Percentiles rank a stretch among this genome's conserved stretches.
phyloP scores from a whole-genome alignment of 2,888 invertebrate species.

The Liposcelis brunnea region DNA sequence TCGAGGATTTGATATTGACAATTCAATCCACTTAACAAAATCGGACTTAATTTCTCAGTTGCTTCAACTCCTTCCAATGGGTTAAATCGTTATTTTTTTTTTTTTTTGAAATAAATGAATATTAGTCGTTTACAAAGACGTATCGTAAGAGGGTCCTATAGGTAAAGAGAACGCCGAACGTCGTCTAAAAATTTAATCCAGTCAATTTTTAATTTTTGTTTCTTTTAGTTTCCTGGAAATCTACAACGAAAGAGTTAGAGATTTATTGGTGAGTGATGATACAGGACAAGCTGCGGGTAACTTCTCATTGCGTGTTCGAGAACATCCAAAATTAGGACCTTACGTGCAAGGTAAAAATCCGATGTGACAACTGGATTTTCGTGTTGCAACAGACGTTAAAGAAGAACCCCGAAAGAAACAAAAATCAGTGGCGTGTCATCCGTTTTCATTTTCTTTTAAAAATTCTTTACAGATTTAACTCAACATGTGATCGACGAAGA shows the following conservation, averaged over 20 bases:
- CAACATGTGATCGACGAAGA: constrained; percentile 40
- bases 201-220: no score
- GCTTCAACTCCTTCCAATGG: no score
- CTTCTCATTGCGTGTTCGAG: constrained; percentile 45
- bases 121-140: no score
- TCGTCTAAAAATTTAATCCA: no score
- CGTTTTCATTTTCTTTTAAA: neutral
- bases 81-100: no score
- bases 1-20: no score
- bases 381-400: neutral
- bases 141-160: no score
- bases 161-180: no score
- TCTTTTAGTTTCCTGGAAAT: constrained; percentile 29
- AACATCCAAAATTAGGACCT: constrained; percentile 59
- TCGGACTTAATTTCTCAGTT: no score
- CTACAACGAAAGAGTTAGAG: constrained; percentile 47
- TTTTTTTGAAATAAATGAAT: no score
- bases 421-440: neutral
- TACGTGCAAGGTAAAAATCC: constrained; percentile 35
- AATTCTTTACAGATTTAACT: constrained; percentile 37
- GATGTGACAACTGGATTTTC: neutral
- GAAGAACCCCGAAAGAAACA: neutral
- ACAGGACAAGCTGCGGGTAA: constrained; percentile 17
- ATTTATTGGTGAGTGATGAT: constrained; percentile 36
- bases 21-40: no score